Evolutionary conservation across 1,140 invertebrate species (phyloP), one percentile per base, ranked within the genome.

Genomic region (Drosophila asahinai): DNA sequence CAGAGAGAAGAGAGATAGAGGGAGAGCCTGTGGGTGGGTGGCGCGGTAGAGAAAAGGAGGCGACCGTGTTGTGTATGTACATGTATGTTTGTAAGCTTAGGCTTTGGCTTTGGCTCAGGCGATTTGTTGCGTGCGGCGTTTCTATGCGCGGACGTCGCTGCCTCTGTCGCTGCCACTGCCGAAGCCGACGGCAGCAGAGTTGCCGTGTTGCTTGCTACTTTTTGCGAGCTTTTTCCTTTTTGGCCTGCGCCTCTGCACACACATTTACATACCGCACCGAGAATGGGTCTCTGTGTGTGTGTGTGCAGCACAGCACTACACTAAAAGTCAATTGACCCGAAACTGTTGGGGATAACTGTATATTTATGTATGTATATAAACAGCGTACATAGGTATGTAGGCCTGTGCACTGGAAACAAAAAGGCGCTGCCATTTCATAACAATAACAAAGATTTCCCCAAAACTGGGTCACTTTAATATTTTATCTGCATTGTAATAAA

Each of bases 261-360:
- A 43, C 22, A 61, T 57, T 40, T 47, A 73, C 40, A 61, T 36
- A 75, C 40, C 40, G 33, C 22, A 30, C 22, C 4, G n/a, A 19
- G 27, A 42, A 36, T 58, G 22, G 22, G 38, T 38, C 12, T 51
- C 30, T 33, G 7, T 57, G 11, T 54, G 36, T 59, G 14, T 59
- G 49, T 48, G 47, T 70, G 27, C 73, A 75, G 77, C 83, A 81
- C 73, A 78, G 80, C 84, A 86, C 80, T 83, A 86, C 77, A 89
- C 80, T 83, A 83, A 86, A 86, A 86, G 83, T 87, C 83, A 87
- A 87, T 87, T 87, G 83, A 87, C 83, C 84, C 83, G 84, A 87
- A 87, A 87, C 77, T 78, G 58, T 80, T 74, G 64, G 17, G 57
- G 27, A 68, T 61, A 58, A 67, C 70, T 59, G 55, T 60, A 38